These are phyloP conservation scores for Penelope pileata DNA, from an alignment of 2,113 vertebrate genomes.

Conservation along the genomic window DNA sequence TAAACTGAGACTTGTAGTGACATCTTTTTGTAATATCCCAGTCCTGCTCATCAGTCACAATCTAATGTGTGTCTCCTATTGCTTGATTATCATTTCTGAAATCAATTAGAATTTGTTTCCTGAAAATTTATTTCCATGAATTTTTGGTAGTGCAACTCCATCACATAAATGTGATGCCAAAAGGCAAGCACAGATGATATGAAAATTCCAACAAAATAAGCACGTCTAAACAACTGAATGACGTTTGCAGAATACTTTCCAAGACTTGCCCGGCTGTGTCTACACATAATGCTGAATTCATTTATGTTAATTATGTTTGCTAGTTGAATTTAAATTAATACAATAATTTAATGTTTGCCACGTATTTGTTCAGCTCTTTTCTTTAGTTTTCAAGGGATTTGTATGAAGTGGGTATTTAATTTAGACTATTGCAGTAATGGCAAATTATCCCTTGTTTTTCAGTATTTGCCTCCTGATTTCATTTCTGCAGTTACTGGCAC, in stretches of 20 bases:
- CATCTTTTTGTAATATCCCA: not conserved
- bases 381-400: constrained; percentile 2
- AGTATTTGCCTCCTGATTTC: not conserved
- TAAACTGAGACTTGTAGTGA: not conserved
- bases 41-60: not conserved
- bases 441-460: not conserved
- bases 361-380: not conserved
- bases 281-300: not conserved
- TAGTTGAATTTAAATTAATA: not conserved
- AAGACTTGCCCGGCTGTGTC: not conserved
- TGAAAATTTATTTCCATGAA: not conserved
- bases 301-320: not conserved
- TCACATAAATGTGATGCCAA: not conserved
- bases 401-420: constrained; percentile 9
- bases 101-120: not conserved
- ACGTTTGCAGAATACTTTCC: not conserved
- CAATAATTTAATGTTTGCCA: not conserved
- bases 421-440: not conserved
- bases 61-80: not conserved
- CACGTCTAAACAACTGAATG: not conserved
- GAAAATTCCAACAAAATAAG: not conserved
- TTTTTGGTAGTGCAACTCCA: not conserved
- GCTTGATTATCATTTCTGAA: not conserved
- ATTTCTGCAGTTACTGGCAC: not conserved
- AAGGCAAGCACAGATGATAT: not conserved